Conservation (phyloP, 2,888 invertebrate species). For the Parnassius orleans region DNA sequence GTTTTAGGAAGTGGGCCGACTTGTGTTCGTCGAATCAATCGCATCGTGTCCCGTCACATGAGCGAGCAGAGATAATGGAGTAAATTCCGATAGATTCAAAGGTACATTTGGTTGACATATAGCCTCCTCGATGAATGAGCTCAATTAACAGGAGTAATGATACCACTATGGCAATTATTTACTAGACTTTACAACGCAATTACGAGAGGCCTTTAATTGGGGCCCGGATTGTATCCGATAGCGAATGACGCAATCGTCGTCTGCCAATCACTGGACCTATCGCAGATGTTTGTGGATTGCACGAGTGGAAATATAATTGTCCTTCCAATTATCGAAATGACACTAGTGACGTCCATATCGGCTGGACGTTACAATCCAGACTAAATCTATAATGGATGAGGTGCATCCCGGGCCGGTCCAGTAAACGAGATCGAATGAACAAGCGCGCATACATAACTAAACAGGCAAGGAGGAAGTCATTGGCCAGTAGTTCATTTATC, state of each 20-base stretch:
- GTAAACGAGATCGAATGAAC: conserved; percentile 74
- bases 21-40: conserved; percentile 62
- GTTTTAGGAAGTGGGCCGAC: conserved; percentile 78
- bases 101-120: conserved; percentile 14
- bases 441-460: conserved; percentile 65
- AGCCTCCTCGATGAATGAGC: conserved; percentile 22
- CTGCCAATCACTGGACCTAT: conserved; percentile 68
- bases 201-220: conserved; percentile 61
- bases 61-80: conserved; percentile 22
- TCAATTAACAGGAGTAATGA: conserved; percentile 32
- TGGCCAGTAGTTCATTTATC: conserved; percentile 53
- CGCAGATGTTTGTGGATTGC: conserved; percentile 67
- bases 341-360: conserved; percentile 59
- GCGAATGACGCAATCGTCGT: conserved; percentile 56
- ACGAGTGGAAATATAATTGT: conserved; percentile 57
- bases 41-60: conserved; percentile 37
- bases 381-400: conserved; percentile 80
- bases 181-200: conserved; percentile 37
- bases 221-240: conserved; percentile 51
- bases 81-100: conserved; percentile 11
- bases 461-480: conserved; percentile 44
- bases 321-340: conserved; percentile 78
- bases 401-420: conserved; percentile 69
- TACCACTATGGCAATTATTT: conserved; percentile 29
- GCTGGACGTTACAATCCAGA: conserved; percentile 61